Conservation (phyloP, 2,113 vertebrate species). For the Chionis minor region DNA sequence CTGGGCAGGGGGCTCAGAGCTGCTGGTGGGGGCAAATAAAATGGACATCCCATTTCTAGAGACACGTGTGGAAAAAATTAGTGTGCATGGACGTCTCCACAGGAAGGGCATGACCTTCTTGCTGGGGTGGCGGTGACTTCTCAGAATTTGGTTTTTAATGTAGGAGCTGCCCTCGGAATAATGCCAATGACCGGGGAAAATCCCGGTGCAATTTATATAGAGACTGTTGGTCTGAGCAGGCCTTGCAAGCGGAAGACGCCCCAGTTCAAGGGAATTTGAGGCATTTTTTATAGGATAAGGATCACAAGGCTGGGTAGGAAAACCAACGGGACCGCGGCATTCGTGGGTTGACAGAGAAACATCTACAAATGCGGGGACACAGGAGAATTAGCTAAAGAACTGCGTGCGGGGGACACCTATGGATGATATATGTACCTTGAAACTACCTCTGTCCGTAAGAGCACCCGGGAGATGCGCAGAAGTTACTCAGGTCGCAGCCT, state of each 20-base stretch:
- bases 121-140: not conserved
- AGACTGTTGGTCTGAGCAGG: not conserved
- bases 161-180: not conserved
- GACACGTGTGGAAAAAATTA: not conserved
- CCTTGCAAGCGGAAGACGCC: not conserved
- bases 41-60: not conserved
- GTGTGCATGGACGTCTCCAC: not conserved
- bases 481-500: not conserved
- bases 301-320: not conserved
- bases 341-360: not conserved
- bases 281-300: not conserved
- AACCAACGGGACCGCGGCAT: rapidly evolving
- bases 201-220: rapidly evolving
- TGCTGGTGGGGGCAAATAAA: too few species aligned
- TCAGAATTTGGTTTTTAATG: not conserved
- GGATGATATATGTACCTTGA: not conserved
- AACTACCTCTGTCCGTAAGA: not conserved
- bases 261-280: not conserved
- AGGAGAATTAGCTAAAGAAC: not conserved
- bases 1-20: not conserved
- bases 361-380: not conserved
- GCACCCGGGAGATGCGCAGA: not conserved
- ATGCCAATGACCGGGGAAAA: not conserved
- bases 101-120: not conserved
- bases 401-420: not conserved